Evolutionary conservation across 2,797 vertebrate genomes (phyloP), one percentile per base, ranked within the genome.

Genomic region (Psittacula echo): DNA sequence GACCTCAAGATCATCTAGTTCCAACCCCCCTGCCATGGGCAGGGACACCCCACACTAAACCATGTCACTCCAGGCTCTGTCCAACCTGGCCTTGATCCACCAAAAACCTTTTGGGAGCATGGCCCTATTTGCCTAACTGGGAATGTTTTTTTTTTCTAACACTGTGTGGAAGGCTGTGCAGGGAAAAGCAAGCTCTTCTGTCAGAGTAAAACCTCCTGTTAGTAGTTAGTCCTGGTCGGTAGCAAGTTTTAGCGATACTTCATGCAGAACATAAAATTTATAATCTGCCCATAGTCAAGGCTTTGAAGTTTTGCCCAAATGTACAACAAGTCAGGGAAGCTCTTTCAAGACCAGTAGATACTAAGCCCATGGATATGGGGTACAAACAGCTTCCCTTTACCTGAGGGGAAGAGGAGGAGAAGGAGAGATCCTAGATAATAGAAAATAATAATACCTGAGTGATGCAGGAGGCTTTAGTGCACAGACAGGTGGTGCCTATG

Each of bases 121-220:
- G 34, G 39, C 11, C 41, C 32, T 66, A 12, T 86, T 90, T 95
- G 67, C 27, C 39, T 79, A 39, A 66, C 13, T 32, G 37, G 21
- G 54, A 71, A 67, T 58, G 45, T 34, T 34, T 64, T 85, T 88
- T 88, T 95, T 96, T 87, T 45, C 48, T 91, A 50, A 64, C 13
- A 29, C 11, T 0, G 1, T 29, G 39, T 47, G 39, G 26, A 70
- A 68, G 23, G 39, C 56, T 65, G 17, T 41, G 67, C 50, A 65
- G 24, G 42, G 15, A 16, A 70, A 29, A 89, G 42, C 42, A 89
- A 66, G 23, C 23, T 42, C 37, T 81, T 9, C n/a, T 91, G 79
- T 86, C 80, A 54, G 44, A 73, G 37, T 15, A 85, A 91, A 91
- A 61, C 77, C 34, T 82, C 39, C 42, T 65, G 14, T 64, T 74